Conservation (phyloP, 2,113 vertebrate genomes). For the Hassar affinis region DNA sequence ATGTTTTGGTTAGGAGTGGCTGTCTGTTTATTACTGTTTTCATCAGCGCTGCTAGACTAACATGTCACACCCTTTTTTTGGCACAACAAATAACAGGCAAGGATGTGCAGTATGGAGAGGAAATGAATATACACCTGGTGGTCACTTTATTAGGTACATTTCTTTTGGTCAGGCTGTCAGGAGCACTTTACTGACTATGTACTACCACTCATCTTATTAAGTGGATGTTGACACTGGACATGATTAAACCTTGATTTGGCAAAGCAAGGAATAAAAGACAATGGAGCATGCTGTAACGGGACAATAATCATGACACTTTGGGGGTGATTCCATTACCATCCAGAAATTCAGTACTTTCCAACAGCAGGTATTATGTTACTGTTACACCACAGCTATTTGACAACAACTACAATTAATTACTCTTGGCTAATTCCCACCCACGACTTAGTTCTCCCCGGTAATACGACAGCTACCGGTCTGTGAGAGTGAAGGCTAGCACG, state of each 20-base stretch:
- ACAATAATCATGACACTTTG: not conserved
- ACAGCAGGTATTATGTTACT: not conserved
- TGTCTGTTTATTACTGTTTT: not conserved
- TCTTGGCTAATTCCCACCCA: not conserved
- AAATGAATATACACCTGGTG: not conserved
- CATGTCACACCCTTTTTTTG: not conserved
- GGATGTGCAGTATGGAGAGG: not conserved
- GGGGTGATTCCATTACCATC: not conserved
- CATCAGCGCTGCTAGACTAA: not conserved
- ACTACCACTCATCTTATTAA: not conserved
- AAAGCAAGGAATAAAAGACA: not conserved
- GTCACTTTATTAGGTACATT: not conserved
- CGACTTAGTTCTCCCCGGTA: not conserved
- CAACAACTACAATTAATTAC: not conserved
- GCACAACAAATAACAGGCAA: not conserved
- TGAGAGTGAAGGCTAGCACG: not conserved
- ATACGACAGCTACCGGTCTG: not conserved
- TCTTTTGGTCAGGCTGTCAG: not conserved
- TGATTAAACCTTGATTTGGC: not conserved
- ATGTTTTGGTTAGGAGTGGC: not conserved
- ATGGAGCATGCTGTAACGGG: not conserved
- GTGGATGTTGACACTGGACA: not conserved
- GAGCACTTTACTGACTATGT: not conserved
- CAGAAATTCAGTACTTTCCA: conserved; percentile 1
- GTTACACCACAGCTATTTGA: not conserved